Evolutionary conservation across 2,888 invertebrate genomes (phyloP).

Genomic region (Suillia variegata): DNA sequence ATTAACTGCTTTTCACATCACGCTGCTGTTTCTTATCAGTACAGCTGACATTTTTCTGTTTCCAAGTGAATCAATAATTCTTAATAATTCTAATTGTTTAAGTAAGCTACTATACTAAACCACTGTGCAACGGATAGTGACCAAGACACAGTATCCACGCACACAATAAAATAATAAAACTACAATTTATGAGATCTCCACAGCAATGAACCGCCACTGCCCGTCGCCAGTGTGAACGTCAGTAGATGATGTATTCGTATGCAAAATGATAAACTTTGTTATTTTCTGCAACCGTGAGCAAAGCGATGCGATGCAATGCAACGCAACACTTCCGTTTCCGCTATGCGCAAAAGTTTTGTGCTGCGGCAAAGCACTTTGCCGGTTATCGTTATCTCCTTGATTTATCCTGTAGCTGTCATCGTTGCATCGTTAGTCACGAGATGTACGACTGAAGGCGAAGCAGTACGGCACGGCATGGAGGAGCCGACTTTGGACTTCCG

Average conservation of each 20-base stretch:
- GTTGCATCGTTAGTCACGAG: slow-evolving; percentile 38
- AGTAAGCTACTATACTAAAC: too few relatives aligned
- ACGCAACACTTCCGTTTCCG: slow-evolving; percentile 1
- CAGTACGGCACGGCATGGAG: not conserved
- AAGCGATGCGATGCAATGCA: not conserved
- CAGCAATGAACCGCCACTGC: too few relatives aligned
- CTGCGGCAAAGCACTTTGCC: slow-evolving; percentile 14
- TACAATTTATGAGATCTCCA: too few relatives aligned
- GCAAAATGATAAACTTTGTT: not conserved
- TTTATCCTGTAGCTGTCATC: slow-evolving; percentile 40
- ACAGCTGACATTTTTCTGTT: too few relatives aligned
- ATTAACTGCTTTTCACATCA: too few relatives aligned
- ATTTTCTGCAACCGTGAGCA: not conserved
- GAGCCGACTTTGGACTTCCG: not conserved
- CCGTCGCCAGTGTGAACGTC: not conserved
- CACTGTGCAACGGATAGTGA: too few relatives aligned
- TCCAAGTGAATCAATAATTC: too few relatives aligned
- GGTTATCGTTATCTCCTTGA: slow-evolving; percentile 36
- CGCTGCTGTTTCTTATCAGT: too few relatives aligned
- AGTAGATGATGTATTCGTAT: not conserved
- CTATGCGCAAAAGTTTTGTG: slow-evolving; percentile 2
- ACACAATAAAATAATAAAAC: too few relatives aligned
- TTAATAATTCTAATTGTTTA: too few relatives aligned
- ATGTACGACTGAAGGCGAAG: slow-evolving; percentile 24
- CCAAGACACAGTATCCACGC: too few relatives aligned